Evolutionary conservation across 2,113 vertebrate genomes (phyloP).

Genomic region (Periophthalmodon schlosseri): DNA sequence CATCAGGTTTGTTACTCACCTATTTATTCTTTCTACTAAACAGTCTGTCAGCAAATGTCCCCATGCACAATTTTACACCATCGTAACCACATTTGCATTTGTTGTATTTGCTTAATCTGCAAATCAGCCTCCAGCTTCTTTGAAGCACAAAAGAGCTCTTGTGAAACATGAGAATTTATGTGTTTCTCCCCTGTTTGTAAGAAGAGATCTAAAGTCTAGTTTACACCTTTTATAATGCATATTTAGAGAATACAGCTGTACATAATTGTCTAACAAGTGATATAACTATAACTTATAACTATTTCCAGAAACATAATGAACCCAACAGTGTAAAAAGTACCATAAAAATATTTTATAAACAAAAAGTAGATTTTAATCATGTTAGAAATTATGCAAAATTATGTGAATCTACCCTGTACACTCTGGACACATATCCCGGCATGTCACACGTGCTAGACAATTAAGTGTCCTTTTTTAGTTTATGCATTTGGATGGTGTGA

Average conservation of each 20-base stretch:
- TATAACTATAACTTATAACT: too few relatives aligned
- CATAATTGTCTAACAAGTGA: neutral
- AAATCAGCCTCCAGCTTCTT: constrained; percentile 28
- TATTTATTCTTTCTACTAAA: constrained; percentile 23
- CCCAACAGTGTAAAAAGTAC: too few relatives aligned
- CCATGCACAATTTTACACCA: constrained; percentile 35
- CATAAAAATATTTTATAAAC: too few relatives aligned
- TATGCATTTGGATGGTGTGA: too few relatives aligned
- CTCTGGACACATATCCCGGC: too few relatives aligned
- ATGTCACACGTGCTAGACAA: too few relatives aligned
- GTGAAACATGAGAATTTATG: constrained; percentile 27
- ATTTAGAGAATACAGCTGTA: neutral
- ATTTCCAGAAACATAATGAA: too few relatives aligned
- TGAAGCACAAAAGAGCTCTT: constrained; percentile 32
- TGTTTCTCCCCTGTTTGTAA: neutral
- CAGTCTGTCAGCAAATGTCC: constrained; percentile 31
- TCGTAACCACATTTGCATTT: constrained; percentile 38
- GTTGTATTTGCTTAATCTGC: constrained; percentile 29
- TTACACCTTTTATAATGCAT: neutral
- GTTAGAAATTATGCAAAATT: too few relatives aligned
- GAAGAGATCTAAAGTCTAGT: neutral
- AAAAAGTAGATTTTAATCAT: too few relatives aligned
- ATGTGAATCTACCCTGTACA: too few relatives aligned
- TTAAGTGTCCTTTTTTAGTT: too few relatives aligned
- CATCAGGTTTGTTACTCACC: constrained; percentile 80